Evolutionary conservation across 1,140 invertebrate genomes (phyloP).

Genomic region (Drosophila prosaltans): DNA sequence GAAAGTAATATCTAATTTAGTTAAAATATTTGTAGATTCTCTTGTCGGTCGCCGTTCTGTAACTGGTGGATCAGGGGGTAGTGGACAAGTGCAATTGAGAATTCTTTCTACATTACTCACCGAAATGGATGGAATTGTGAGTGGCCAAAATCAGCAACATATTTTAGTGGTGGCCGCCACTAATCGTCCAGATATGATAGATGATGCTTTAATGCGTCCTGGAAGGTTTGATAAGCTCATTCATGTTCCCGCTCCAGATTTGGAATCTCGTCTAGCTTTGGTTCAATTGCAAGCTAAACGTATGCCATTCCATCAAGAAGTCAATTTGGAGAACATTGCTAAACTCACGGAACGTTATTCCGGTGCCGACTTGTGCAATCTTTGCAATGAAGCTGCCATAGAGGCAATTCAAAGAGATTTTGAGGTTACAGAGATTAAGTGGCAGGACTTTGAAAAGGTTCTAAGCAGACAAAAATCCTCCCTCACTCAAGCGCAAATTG

Average conservation of each 20-base stretch:
- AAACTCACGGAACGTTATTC: conserved; percentile 87
- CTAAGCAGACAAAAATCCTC: conserved; percentile 85
- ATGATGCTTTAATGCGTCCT: conserved; percentile 89
- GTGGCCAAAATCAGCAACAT: conserved; percentile 53
- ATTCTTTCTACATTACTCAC: conserved; percentile 87
- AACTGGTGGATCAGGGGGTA: conserved; percentile 49
- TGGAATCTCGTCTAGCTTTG: conserved; percentile 85
- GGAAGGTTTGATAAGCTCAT: conserved; percentile 90
- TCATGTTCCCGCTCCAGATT: conserved; percentile 90
- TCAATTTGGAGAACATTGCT: conserved; percentile 86
- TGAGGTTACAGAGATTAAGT: conserved; percentile 80
- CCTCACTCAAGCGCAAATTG: conserved; percentile 82
- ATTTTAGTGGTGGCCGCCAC: conserved; percentile 90
- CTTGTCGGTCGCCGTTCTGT: conserved; percentile 85
- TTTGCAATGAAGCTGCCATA: conserved; percentile 90
- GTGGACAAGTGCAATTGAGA: conserved; percentile 85
- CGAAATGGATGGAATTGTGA: conserved; percentile 88
- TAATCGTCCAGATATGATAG: conserved; percentile 91
- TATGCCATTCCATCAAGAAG: conserved; percentile 86
- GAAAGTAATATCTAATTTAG: not conserved
- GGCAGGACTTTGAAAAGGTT: conserved; percentile 85
- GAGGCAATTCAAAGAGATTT: conserved; percentile 86
- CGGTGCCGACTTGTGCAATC: conserved; percentile 90
- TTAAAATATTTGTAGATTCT: conserved; percentile 84
- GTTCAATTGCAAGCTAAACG: conserved; percentile 85